Base-by-base conservation (phyloP, 2,797 vertebrate genomes). In the Zalophus californianus region DNA sequence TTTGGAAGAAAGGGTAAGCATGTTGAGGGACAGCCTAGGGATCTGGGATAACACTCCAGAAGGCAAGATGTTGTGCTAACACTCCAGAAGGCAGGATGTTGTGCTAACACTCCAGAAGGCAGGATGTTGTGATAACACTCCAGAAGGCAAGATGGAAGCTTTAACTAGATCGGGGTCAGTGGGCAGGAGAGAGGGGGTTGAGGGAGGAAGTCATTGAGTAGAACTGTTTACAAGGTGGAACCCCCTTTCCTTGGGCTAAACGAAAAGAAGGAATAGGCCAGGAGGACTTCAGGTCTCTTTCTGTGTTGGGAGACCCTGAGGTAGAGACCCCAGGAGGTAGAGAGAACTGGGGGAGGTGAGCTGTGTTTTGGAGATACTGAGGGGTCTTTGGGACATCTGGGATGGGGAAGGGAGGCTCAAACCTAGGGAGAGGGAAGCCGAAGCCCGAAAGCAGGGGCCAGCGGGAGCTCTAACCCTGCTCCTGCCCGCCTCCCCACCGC, bases 211-310 rank as follows among this genome's bases (percentile, higher is more conserved):
- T 41, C 25, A 50, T 20, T 86, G 44, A 48, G 64, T 54, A 44
- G 52, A 89, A 96, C 54, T 75, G 41, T 80, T 86, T 52, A 29
- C 94, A 78, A 78, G 38, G 41, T 73, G 44, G 85, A 77, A 72
- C 77, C 18, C 66, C 58, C 54, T 14, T 75, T 73, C 16, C 27
- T 5, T 44, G 66, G 16, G n/a, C 3, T 72, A 62, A 52, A 44
- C 11, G 23, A n/a, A 62, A 52, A 58, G 44, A 58, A 80, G 68
- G 86, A 83, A 29, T 68, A 52, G 38, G 56, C 29, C n/a, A 38
- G n/a, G 48, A 66, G 1, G 60, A 94, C 32, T 79, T 70, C 44
- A 25, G 60, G 23, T 90, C 75, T 77, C 44, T 56, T 48, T 58
- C n/a, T 62, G 20, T 92, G 10, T 5, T 89, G 87, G 56, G 58